Conservation (phyloP, 2,113 vertebrate species). For the Alaudala cheleensis region DNA sequence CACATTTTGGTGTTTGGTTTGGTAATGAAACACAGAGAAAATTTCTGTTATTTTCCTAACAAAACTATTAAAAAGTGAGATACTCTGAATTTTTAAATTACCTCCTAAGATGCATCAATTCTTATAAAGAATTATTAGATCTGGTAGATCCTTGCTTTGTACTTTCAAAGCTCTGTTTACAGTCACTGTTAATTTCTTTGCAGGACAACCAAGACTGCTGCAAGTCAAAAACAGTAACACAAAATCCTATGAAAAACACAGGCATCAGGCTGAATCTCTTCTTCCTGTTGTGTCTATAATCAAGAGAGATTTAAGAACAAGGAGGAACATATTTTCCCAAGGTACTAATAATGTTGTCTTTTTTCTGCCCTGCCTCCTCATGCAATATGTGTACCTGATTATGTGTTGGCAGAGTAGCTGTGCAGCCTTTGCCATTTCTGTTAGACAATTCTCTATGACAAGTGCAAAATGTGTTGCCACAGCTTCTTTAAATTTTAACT, state of each 20-base stretch:
- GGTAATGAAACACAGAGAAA: neutral
- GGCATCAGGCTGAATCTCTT: neutral
- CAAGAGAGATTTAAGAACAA: neutral
- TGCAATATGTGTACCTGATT: neutral
- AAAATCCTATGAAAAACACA: neutral
- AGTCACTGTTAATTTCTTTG: neutral
- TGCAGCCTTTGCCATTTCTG: neutral
- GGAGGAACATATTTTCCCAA: neutral
- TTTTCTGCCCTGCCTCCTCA: neutral
- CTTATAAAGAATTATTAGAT: neutral
- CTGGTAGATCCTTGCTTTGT: neutral
- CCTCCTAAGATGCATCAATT: neutral
- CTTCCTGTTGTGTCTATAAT: neutral
- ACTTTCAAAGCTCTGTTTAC: neutral
- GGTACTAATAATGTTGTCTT: neutral
- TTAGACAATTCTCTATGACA: neutral
- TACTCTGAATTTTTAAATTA: neutral
- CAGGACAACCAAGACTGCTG: neutral
- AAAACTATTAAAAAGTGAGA: neutral
- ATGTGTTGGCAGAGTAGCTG: neutral
- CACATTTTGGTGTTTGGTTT: neutral
- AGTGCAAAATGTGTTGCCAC: neutral
- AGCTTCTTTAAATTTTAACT: neutral
- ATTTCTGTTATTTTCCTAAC: neutral
- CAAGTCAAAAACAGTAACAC: neutral